phyloP scores from a whole-genome alignment of 2,113 vertebrate genomes.

The Hyaena hyaena region DNA sequence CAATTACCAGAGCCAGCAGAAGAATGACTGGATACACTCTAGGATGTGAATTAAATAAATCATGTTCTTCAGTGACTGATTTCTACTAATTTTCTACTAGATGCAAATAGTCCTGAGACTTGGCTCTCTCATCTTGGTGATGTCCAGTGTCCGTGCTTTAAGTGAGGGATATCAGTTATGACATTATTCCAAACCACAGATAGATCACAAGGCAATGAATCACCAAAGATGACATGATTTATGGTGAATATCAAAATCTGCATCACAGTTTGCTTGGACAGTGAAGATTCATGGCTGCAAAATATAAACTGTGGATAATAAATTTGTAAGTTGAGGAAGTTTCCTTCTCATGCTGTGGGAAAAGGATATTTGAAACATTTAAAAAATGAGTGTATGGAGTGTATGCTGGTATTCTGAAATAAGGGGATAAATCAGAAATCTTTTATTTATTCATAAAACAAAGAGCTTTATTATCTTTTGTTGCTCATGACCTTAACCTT shows the following conservation, averaged over 20 bases:
- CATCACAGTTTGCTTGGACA: constrained; percentile 43
- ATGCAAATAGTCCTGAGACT: constrained; percentile 54
- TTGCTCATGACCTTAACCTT: constrained; percentile 26
- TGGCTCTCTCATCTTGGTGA: constrained; percentile 50
- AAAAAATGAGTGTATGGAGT: constrained; percentile 41
- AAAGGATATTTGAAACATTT: constrained; percentile 59
- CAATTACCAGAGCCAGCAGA: constrained; percentile 39
- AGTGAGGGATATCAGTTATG: constrained; percentile 25
- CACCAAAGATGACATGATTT: constrained; percentile 25
- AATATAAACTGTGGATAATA: constrained; percentile 52
- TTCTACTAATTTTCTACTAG: constrained; percentile 56
- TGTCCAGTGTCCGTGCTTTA: constrained; percentile 8
- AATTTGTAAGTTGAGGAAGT: constrained; percentile 46
- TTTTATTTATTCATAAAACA: constrained; percentile 19
- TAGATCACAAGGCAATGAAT: constrained; percentile 34
- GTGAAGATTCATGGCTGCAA: constrained; percentile 46
- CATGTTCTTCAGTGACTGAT: background rate
- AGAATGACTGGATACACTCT: constrained; percentile 48
- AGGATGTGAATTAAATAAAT: constrained; percentile 62
- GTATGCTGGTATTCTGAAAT: background rate
- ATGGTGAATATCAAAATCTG: constrained; percentile 40
- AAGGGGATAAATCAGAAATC: background rate
- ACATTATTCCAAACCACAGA: background rate
- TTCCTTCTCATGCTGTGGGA: background rate
- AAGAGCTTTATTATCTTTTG: constrained; percentile 32